Percentiles rank a stretch among this genome's conserved stretches.
phyloP scores from a whole-genome alignment of 2,888 invertebrate genomes.

The Drosophila putrida region DNA sequence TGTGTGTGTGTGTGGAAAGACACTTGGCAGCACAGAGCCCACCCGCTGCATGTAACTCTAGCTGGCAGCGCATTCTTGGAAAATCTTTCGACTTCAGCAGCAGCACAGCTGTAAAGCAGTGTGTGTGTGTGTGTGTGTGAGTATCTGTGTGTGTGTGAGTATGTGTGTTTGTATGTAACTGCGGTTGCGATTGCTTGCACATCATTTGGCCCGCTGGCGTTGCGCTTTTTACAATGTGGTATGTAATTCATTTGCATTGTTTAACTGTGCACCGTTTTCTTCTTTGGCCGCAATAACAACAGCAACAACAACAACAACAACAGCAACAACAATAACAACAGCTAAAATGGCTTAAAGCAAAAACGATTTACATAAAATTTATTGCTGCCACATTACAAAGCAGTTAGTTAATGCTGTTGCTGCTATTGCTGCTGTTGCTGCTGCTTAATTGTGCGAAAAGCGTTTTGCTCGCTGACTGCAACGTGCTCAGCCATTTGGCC shows the following conservation, averaged over 20 bases:
- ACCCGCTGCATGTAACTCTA: slow-evolving; percentile 48
- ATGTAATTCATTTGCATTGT: slow-evolving; percentile 81
- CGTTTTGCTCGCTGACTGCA: slow-evolving; percentile 37
- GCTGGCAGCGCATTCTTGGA: slow-evolving; percentile 71
- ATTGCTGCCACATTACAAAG: slow-evolving; percentile 80
- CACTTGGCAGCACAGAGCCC: slow-evolving; percentile 48
- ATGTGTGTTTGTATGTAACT: slow-evolving; percentile 31
- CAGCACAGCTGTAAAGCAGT: slow-evolving; percentile 4
- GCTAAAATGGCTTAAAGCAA: slow-evolving; percentile 45
- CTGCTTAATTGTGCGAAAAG: slow-evolving; percentile 79
- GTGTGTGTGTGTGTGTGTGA: slow-evolving; percentile 17
- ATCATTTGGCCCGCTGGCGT: slow-evolving; percentile 57
- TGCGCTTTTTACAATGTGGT: slow-evolving; percentile 48
- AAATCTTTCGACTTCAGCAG: slow-evolving; percentile 58
- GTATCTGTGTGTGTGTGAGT: slow-evolving; percentile 17
- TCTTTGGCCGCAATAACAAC: slow-evolving; percentile 56
- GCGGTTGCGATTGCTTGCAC: slow-evolving; percentile 66
- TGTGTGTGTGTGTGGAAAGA: slow-evolving; percentile 35
- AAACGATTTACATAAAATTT: slow-evolving; percentile 80
- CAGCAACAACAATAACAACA: neutral
- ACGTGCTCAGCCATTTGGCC: slow-evolving; percentile 46
- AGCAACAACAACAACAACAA: slow-evolving; percentile 1
- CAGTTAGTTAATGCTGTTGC: slow-evolving; percentile 70
- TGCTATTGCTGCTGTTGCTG: slow-evolving; percentile 34
- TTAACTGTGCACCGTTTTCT: slow-evolving; percentile 73